These are phyloP conservation scores for Hippopotamus amphibius DNA, from an alignment of 2,113 vertebrate species.

Conservation along the genomic window DNA sequence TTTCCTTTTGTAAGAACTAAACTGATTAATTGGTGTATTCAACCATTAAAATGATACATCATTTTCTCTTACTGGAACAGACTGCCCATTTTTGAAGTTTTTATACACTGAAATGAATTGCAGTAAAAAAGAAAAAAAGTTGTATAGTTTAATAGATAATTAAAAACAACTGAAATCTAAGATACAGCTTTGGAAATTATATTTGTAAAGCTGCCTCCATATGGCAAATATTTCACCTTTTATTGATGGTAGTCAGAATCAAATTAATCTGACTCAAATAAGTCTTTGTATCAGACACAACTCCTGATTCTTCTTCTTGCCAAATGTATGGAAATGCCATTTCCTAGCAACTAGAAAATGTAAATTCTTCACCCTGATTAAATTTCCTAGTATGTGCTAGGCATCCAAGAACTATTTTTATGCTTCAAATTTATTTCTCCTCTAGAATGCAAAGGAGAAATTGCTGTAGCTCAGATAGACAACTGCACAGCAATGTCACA, in stretches of 20 bases:
- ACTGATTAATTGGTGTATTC: neutral
- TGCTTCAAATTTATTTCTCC: constrained; percentile 83
- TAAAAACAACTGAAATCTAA: constrained; percentile 57
- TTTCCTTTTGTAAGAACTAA: constrained; percentile 25
- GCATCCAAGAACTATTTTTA: constrained; percentile 77
- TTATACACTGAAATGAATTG: constrained; percentile 19
- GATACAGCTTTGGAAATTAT: constrained; percentile 32
- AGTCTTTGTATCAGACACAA: constrained; percentile 78
- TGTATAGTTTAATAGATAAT: constrained; percentile 40
- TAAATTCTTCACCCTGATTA: constrained; percentile 86
- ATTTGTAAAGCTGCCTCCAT: constrained; percentile 59
- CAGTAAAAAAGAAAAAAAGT: constrained; percentile 52
- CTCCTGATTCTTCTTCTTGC: constrained; percentile 70
- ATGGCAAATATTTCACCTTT: constrained; percentile 87
- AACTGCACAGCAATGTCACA: constrained; percentile 29
- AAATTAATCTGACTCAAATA: constrained; percentile 87
- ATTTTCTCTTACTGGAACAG: constrained; percentile 25
- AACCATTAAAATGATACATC: constrained; percentile 46
- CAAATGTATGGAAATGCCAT: constrained; percentile 83
- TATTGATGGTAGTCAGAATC: constrained; percentile 83
- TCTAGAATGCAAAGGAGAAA: constrained; percentile 75
- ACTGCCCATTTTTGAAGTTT: neutral
- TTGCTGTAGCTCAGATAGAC: constrained; percentile 44
- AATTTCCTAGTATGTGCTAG: constrained; percentile 82
- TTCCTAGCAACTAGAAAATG: constrained; percentile 86